These are phyloP conservation scores for Drosophila subsilvestris DNA, from an alignment of 2,888 invertebrate species.

Conservation along the genomic window DNA sequence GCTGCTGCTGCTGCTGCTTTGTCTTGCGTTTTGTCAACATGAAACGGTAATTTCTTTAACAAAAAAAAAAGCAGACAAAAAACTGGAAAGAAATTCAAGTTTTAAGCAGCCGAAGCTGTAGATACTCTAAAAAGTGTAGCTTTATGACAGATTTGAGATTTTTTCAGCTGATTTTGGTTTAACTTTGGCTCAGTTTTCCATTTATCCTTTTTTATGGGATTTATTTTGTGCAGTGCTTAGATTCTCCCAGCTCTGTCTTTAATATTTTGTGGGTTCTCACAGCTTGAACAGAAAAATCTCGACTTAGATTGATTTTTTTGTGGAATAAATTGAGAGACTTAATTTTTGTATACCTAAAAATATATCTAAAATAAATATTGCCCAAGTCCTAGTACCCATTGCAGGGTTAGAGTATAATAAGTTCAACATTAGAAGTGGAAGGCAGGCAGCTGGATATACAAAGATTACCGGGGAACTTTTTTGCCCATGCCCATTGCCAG, in stretches of 20 bases:
- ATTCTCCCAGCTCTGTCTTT: no score
- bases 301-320: no score
- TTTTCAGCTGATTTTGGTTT: no score
- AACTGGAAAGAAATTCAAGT: background rate
- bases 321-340: no score
- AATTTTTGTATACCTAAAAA: no score
- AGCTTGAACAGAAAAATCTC: no score
- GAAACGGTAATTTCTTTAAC: slow-evolving; percentile 69
- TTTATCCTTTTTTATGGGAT: background rate
- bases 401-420: background rate
- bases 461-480: slow-evolving; percentile 71
- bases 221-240: no score
- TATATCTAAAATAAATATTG: no score
- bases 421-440: slow-evolving; percentile 8
- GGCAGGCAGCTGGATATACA: slow-evolving; percentile 4
- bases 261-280: no score
- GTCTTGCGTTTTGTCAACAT: slow-evolving; percentile 71
- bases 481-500: slow-evolving; percentile 69
- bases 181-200: background rate
- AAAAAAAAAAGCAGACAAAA: slow-evolving; percentile 15
- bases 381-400: background rate
- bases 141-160: no score
- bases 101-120: background rate
- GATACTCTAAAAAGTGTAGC: background rate
- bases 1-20: slow-evolving; percentile 22